These are phyloP conservation scores for Menura novaehollandiae DNA, from an alignment of 2,113 vertebrate genomes.

Conservation along the genomic window DNA sequence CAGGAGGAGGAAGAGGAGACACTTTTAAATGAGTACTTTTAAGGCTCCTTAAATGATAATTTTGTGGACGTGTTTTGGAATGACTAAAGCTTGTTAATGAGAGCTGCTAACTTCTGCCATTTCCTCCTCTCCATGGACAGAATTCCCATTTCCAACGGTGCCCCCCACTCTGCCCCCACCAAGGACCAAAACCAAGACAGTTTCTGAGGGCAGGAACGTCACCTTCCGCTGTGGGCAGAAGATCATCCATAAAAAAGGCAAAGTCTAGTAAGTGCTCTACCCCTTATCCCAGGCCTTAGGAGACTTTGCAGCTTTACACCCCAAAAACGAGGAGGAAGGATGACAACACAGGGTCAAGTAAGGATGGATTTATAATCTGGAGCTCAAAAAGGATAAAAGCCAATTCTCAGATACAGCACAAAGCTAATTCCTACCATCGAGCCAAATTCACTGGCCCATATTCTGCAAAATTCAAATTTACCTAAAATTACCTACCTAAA, in stretches of 20 bases:
- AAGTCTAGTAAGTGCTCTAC: slow-evolving; percentile 86
- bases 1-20: not conserved
- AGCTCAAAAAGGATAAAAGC: not conserved
- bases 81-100: not conserved
- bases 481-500: not conserved
- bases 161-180: slow-evolving; percentile 81
- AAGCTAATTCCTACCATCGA: not conserved
- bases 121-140: slow-evolving; percentile 51
- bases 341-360: not conserved
- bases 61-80: not conserved
- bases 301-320: not conserved
- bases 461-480: not conserved
- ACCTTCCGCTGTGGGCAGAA: slow-evolving; percentile 96
- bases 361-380: not conserved
- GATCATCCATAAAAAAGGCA: slow-evolving; percentile 91
- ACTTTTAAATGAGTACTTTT: not conserved
- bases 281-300: not conserved
- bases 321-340: not conserved
- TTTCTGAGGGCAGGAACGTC: slow-evolving; percentile 88
- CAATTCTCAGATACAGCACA: fast-evolving
- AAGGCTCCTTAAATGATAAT: not conserved
- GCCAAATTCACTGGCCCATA: not conserved
- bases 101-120: not conserved
- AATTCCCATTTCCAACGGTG: slow-evolving; percentile 89
- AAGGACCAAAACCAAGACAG: slow-evolving; percentile 89